A percentile compares a stretch with the other conserved stretches of the same genome.
phyloP scores from a whole-genome alignment of 2,888 invertebrate genomes.

The Scaptomyza flava region DNA sequence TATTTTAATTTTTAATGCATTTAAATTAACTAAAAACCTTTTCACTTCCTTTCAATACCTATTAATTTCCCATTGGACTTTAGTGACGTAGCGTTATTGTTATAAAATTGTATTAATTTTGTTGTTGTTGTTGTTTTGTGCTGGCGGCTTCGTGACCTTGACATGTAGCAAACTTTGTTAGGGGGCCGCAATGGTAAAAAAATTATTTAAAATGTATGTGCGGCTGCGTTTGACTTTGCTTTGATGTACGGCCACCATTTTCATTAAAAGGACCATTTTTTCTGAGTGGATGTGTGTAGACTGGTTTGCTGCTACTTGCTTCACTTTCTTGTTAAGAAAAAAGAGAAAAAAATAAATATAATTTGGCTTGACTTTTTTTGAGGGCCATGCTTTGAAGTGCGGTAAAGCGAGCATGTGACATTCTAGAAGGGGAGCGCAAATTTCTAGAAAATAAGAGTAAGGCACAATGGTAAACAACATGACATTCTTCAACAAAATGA shows the following conservation, averaged over 20 bases:
- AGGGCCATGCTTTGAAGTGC: slow-evolving; percentile 46
- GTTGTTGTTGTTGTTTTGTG: slow-evolving; percentile 8
- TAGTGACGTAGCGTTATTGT: slow-evolving; percentile 6
- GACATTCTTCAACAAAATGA: not conserved
- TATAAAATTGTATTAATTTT: slow-evolving; percentile 2
- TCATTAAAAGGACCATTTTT: slow-evolving; percentile 43
- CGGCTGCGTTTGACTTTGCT: slow-evolving; percentile 26
- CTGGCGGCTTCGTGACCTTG: slow-evolving; percentile 40
- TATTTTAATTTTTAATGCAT: slow-evolving; percentile 7
- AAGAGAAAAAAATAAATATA: slow-evolving; percentile 32
- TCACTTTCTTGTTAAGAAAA: slow-evolving; percentile 6
- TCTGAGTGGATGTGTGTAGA: not conserved
- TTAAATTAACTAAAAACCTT: slow-evolving; percentile 41
- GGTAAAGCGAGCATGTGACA: slow-evolving; percentile 33
- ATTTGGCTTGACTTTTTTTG: slow-evolving; percentile 35
- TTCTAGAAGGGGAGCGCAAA: slow-evolving; percentile 30
- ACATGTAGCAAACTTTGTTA: slow-evolving; percentile 40
- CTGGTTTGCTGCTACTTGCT: not conserved
- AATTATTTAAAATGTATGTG: slow-evolving; percentile 34
- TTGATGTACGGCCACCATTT: slow-evolving; percentile 50
- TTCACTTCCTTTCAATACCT: slow-evolving; percentile 8
- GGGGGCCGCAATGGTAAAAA: slow-evolving; percentile 16
- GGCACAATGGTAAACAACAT: slow-evolving; percentile 6
- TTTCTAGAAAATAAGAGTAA: slow-evolving; percentile 1
- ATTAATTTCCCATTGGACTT: slow-evolving; percentile 44